phyloP scores from a whole-genome alignment of 2,888 invertebrate genomes.

The Drosophila tanythrix region DNA sequence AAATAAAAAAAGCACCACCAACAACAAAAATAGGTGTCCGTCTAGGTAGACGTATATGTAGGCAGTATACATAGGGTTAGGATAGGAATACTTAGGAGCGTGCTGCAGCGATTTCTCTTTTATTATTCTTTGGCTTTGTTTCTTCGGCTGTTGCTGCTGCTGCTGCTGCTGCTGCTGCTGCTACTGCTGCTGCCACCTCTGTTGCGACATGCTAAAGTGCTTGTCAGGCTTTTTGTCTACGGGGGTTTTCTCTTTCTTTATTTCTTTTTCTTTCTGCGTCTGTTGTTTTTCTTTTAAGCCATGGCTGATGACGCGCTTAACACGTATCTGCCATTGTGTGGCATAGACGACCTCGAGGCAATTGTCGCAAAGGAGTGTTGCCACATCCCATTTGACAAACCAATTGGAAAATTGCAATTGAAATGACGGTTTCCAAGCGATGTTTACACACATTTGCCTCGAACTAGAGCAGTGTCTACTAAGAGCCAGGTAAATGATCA shows the following conservation, averaged over 20 bases:
- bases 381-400: slow-evolving; percentile 41
- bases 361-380: slow-evolving; percentile 38
- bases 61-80: slow-evolving; percentile 33
- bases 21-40: slow-evolving; percentile 62
- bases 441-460: slow-evolving; percentile 17
- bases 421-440: slow-evolving; percentile 17
- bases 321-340: slow-evolving; percentile 77
- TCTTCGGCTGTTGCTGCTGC: slow-evolving; percentile 14
- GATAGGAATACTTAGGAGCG: slow-evolving; percentile 38
- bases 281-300: slow-evolving; percentile 28
- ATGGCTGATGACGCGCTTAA: slow-evolving; percentile 76
- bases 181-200: slow-evolving; percentile 7
- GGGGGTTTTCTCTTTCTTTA: slow-evolving; percentile 31
- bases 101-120: slow-evolving; percentile 43
- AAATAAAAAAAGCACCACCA: slow-evolving; percentile 14
- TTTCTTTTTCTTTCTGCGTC: slow-evolving; percentile 19
- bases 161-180: slow-evolving; percentile 3
- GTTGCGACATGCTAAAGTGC: slow-evolving; percentile 79
- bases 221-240: slow-evolving; percentile 76
- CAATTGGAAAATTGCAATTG: slow-evolving; percentile 63
- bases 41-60: slow-evolving; percentile 25
- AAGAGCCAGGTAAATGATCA: slow-evolving; percentile 7
- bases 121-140: slow-evolving; percentile 62
- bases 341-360: slow-evolving; percentile 68
- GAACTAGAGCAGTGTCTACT: neutral